phyloP scores from a whole-genome alignment of 2,113 vertebrate genomes.

The Trichechus manatus region DNA sequence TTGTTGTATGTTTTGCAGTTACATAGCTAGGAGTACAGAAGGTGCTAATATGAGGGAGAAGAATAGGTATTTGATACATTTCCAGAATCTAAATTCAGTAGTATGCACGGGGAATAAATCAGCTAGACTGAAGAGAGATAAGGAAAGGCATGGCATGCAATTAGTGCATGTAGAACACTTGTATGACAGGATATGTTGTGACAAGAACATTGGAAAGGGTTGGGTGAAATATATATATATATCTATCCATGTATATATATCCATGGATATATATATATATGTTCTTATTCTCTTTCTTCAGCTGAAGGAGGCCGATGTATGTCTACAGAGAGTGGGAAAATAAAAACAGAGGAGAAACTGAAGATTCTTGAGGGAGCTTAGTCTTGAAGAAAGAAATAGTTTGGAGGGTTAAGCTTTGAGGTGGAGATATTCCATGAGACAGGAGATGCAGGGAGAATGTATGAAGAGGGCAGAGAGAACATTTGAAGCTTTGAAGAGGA shows the following conservation, averaged over 20 bases:
- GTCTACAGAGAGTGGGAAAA: background rate
- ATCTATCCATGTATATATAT: too few relatives aligned
- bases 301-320: background rate
- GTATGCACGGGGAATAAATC: background rate
- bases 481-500: background rate
- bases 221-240: background rate
- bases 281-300: background rate
- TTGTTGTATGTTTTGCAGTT: too few relatives aligned
- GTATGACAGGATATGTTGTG: background rate
- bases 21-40: background rate
- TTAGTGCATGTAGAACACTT: background rate
- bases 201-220: background rate
- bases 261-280: background rate
- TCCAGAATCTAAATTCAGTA: slow-evolving; percentile 43
- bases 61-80: background rate
- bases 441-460: background rate
- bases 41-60: background rate
- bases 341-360: background rate
- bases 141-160: background rate
- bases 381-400: background rate
- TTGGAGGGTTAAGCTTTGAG: background rate
- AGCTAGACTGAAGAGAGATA: background rate
- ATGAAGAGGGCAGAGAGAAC: background rate
- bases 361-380: background rate
- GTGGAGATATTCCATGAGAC: background rate